Evolutionary conservation across 2,113 vertebrate genomes (phyloP).

Genomic region (Gambusia affinis): DNA sequence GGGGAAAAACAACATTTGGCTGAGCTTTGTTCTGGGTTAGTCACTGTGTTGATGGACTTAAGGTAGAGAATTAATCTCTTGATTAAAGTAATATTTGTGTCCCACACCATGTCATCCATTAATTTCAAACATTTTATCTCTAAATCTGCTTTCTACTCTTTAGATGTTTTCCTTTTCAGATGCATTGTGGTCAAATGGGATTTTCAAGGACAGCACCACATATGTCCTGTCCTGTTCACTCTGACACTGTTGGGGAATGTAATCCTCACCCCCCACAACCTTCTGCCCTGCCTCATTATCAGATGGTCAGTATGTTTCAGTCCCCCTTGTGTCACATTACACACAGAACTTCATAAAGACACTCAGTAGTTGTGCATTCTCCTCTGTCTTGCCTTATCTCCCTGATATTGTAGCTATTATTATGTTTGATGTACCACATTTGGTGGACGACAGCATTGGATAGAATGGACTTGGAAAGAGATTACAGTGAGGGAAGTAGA

Average conservation of each 20-base stretch:
- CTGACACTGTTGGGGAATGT: constrained; percentile 45
- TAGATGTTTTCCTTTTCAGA: constrained; percentile 44
- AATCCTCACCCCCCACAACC: constrained; percentile 34
- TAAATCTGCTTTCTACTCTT: constrained; percentile 28
- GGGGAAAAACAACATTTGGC: constrained; percentile 65
- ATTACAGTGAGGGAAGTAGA: constrained; percentile 72
- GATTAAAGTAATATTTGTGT: constrained; percentile 51
- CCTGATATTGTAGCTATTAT: constrained; percentile 20
- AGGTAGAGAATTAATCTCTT: constrained; percentile 63
- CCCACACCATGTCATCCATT: constrained; percentile 55
- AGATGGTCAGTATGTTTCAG: constrained; percentile 57
- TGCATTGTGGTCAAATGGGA: constrained; percentile 65
- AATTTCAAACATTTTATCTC: constrained; percentile 49
- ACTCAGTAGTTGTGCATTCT: not conserved
- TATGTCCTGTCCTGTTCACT: constrained; percentile 62
- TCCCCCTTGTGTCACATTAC: not conserved
- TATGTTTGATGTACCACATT: constrained; percentile 50
- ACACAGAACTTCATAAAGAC: constrained; percentile 12
- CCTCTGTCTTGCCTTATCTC: constrained; percentile 33
- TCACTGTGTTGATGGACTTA: constrained; percentile 57
- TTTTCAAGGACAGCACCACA: constrained; percentile 59
- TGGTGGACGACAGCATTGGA: constrained; percentile 24
- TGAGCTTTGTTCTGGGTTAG: constrained; percentile 35
- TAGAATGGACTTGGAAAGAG: constrained; percentile 61
- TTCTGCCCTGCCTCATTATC: constrained; percentile 56